Conservation (phyloP, 2,113 vertebrate species). For the Cyprinodon tularosa region DNA sequence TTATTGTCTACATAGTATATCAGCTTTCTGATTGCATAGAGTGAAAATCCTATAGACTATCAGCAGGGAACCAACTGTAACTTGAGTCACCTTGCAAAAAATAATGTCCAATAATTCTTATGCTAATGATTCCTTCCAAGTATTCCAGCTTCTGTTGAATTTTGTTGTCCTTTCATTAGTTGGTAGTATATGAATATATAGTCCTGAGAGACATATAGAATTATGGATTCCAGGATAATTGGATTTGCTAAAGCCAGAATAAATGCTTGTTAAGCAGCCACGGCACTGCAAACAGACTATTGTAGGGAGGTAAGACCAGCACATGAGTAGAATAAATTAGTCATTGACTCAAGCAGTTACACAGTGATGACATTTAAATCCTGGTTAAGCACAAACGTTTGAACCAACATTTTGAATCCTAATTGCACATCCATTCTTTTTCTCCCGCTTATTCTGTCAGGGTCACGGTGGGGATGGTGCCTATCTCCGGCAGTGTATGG, state of each 20-base stretch:
- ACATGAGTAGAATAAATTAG: conserved; percentile 44
- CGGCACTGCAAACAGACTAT: conserved; percentile 44
- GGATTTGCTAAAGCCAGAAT: conserved; percentile 52
- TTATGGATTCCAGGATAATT: conserved; percentile 59
- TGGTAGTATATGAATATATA: conserved; percentile 33
- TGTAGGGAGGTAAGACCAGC: conserved; percentile 42
- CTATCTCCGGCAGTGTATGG: no score
- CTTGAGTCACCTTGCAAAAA: conserved; percentile 46
- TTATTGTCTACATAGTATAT: conserved; percentile 63
- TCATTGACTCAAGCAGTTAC: conserved; percentile 46
- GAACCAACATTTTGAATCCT: not conserved
- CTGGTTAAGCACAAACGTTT: conserved; percentile 25
- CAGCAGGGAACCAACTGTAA: conserved; percentile 36
- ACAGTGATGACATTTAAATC: conserved; percentile 43
- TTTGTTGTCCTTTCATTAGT: conserved; percentile 56
- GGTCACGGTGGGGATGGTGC: no score
- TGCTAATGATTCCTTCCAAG: conserved; percentile 36
- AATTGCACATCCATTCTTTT: not conserved
- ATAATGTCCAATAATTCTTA: conserved; percentile 54
- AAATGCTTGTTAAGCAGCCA: conserved; percentile 41
- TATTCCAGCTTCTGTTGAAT: conserved; percentile 46
- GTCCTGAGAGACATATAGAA: conserved; percentile 40
- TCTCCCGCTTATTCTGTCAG: no score
- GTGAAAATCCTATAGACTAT: conserved; percentile 59
- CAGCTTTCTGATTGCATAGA: conserved; percentile 67